Evolutionary conservation across 2,797 vertebrate species (phyloP).

Genomic region (Graptemys geographica): DNA sequence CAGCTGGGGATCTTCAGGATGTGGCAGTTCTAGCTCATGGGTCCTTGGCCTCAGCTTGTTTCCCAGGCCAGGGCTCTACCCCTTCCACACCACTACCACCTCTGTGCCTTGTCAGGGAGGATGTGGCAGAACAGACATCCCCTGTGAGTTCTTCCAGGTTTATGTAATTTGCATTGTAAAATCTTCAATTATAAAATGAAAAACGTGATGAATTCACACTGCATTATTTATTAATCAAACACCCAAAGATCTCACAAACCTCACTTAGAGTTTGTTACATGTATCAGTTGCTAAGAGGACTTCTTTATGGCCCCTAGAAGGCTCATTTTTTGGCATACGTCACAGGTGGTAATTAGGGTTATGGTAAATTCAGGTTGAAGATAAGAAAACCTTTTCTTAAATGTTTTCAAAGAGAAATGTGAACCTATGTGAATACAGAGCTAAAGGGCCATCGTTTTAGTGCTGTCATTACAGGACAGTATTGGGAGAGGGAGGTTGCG

Average conservation of each 20-base stretch:
- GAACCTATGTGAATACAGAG: neutral
- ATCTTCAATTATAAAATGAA: neutral
- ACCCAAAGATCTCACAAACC: neutral
- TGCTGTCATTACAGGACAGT: neutral
- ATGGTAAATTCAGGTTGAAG: neutral
- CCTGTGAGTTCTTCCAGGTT: neutral
- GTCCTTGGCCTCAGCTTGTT: neutral
- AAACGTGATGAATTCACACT: neutral
- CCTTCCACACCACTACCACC: neutral
- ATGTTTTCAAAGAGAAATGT: neutral
- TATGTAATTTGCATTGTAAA: neutral
- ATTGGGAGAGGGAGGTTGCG: neutral
- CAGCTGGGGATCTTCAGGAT: neutral
- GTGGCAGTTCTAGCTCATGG: neutral
- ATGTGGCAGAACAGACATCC: neutral
- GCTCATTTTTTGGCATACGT: neutral
- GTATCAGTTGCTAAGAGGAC: neutral
- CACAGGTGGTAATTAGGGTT: neutral
- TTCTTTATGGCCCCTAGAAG: neutral
- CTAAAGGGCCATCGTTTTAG: neutral
- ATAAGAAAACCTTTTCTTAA: neutral
- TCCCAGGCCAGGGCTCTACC: neutral
- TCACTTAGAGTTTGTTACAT: neutral
- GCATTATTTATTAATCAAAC: neutral
- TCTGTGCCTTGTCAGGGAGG: neutral